Evolutionary conservation across 1,140 invertebrate species (phyloP), one percentile per base, ranked within the genome.

Genomic region (Luehdorfia chinensis): DNA sequence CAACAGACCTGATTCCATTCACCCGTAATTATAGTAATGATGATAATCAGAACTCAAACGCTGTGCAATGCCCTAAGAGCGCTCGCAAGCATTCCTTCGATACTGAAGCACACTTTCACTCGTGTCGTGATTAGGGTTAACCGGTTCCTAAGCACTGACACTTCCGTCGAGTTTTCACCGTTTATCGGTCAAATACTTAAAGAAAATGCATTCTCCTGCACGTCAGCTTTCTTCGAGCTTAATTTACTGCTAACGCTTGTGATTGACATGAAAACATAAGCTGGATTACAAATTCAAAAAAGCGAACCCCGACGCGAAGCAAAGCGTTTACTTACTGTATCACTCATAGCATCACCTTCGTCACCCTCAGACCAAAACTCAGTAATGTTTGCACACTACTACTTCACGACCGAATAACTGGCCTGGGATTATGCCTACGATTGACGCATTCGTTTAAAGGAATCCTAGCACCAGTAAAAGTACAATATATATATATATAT

Each of bases 21-120:
- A 34, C 32, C 43, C 14, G 25, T 23, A 53, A 59, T 59, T 48
- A 56, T 46, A 43, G 50, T 54, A 55, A 59, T 59, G 36, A 50
- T 46, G 49, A 55, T 58, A 63, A 63, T 53, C 41, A 47, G 27
- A 28, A 59, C 16, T 48, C 37, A 48, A 43, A 47, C 50, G 15
- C 28, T n/a, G n/a, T n/a, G 47, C 50, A 47, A 43, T 21, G 36
- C 30, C 28, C 39, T 37, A 16, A 47, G 30, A 46, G 32, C 43
- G 13, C 44, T 34, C 32, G 51, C 51, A 41, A 41, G 30, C 25
- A 13, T 21, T 32, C 27, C 19, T n/a, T n/a, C 21, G 36, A 43
- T 25, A 41, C 50, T 39, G n/a, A 47, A 53, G 27, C 31, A 27
- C 50, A 52, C 50, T 52, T 52, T 52, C 50, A 47, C 50, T 52